These are phyloP conservation scores for Lichenostomus cassidix DNA, from an alignment of 2,113 vertebrate genomes.

Conservation along the genomic window DNA sequence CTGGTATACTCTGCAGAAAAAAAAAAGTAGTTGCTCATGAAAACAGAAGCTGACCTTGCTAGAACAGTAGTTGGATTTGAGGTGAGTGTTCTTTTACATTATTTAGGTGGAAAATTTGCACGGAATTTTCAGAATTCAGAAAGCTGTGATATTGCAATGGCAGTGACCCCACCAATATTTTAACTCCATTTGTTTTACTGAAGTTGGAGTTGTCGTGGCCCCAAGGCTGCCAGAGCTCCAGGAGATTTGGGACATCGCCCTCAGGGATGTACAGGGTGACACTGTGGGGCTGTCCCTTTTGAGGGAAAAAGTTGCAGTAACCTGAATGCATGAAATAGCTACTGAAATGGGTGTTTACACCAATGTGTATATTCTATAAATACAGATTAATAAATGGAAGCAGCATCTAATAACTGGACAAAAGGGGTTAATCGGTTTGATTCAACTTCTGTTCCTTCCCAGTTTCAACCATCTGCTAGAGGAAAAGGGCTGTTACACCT, in stretches of 20 bases:
- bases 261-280: neutral
- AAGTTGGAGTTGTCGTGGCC: neutral
- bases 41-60: neutral
- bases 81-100: neutral
- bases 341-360: neutral
- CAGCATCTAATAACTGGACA: neutral
- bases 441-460: neutral
- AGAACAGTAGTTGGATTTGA: neutral
- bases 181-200: neutral
- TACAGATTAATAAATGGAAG: neutral
- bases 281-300: neutral
- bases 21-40: neutral
- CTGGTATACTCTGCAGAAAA: neutral
- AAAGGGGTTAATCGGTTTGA: neutral
- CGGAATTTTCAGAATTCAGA: too few relatives aligned
- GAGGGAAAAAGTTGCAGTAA: neutral
- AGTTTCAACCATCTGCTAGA: neutral
- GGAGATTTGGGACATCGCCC: accelerated
- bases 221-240: neutral
- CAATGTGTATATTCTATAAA: neutral
- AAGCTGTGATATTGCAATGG: neutral
- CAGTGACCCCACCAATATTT: neutral
- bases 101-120: neutral
- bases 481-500: neutral
- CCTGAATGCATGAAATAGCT: neutral